Evolutionary conservation across 2,797 vertebrate genomes (phyloP).

Genomic region (Margarornis squamiger): DNA sequence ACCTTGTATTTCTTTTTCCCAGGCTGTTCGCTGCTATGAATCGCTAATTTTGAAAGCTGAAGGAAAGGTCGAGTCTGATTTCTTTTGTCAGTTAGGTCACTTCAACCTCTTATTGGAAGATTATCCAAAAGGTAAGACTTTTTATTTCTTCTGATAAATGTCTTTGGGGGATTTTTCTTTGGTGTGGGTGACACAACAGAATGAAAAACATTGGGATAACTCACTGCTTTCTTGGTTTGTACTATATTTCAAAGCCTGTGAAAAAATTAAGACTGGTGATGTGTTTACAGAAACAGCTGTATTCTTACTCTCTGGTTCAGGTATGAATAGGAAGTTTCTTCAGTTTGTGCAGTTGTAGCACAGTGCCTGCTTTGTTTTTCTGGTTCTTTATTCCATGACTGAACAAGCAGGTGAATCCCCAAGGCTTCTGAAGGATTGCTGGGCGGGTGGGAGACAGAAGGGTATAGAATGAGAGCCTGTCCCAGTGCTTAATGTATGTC

Average conservation of each 20-base stretch:
- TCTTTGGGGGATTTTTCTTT: neutral
- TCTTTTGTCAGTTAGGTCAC: conserved; percentile 98
- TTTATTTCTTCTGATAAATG: neutral
- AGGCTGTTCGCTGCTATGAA: conserved; percentile 96
- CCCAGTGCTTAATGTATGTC: neutral
- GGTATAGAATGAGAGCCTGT: neutral
- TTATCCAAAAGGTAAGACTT: conserved; percentile 94
- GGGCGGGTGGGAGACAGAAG: neutral
- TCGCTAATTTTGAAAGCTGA: conserved; percentile 95
- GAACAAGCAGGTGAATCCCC: neutral
- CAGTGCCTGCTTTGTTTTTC: neutral
- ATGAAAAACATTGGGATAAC: neutral
- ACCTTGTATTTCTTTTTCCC: conserved; percentile 66
- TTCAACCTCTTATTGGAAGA: conserved; percentile 98
- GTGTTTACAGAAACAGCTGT: neutral
- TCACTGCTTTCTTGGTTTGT: neutral
- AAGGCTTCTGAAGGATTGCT: neutral
- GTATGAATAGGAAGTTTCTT: neutral
- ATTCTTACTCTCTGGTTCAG: neutral
- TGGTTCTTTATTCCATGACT: neutral
- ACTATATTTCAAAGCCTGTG: neutral
- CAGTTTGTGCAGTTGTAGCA: neutral
- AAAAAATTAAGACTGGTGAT: neutral
- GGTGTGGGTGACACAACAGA: neutral
- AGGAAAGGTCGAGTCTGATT: conserved; percentile 96